Evolutionary conservation across 1,140 invertebrate species (phyloP).

Genomic region (Drosophila bocki): DNA sequence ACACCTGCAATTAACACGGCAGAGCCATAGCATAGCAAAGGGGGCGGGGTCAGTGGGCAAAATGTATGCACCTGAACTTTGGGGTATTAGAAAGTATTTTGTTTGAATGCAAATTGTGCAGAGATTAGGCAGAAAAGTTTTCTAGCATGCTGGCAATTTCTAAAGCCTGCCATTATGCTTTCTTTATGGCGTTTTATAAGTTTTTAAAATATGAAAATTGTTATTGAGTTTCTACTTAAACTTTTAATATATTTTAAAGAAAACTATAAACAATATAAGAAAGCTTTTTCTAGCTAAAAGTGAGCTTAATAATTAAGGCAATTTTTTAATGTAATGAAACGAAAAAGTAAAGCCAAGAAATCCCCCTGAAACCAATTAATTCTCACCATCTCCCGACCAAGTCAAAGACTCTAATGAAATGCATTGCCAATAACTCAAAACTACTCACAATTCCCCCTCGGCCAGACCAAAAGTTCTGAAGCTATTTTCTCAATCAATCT

Average conservation of each 20-base stretch:
- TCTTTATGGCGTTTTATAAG: constrained; percentile 3
- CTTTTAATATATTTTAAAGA: not conserved
- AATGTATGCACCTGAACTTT: constrained; percentile 24
- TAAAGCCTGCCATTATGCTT: not conserved
- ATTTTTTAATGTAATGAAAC: not conserved
- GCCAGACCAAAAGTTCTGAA: not conserved
- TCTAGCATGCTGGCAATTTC: not conserved
- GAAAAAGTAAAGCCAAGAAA: not conserved
- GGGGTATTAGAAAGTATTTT: constrained; percentile 25
- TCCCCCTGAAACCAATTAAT: not conserved
- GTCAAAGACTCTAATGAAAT: not conserved
- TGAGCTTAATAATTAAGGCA: not conserved
- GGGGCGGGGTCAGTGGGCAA: not conserved
- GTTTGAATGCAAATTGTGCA: constrained; percentile 32
- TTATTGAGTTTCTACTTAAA: not conserved
- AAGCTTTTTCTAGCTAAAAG: not conserved
- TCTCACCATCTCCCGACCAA: not conserved
- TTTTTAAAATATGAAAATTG: constrained; percentile 1
- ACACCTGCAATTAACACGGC: constrained; percentile 47
- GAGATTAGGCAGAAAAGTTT: constrained; percentile 30
- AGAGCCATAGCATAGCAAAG: constrained; percentile 2
- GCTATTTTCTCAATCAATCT: constrained; percentile 54
- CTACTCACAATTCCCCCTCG: constrained; percentile 10
- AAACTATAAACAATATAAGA: not conserved
- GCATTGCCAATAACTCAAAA: constrained; percentile 16